These are phyloP conservation scores for Nicator chloris DNA, from an alignment of 2,113 vertebrate genomes.

Conservation along the genomic window DNA sequence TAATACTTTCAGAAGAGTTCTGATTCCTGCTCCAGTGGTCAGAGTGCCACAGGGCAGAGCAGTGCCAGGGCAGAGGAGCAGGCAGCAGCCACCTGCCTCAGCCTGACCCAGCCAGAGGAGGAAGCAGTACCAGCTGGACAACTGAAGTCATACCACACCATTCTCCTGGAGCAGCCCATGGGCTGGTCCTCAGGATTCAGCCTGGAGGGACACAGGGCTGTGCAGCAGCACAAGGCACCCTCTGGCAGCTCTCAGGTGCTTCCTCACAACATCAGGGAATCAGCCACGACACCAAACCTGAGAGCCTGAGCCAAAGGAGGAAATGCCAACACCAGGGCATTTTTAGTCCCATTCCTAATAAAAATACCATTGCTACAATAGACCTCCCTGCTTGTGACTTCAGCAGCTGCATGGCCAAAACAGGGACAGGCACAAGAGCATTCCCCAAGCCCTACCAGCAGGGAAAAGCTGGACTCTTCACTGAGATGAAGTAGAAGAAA, in stretches of 20 bases:
- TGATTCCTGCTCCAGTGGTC: not conserved
- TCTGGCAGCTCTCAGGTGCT: fast-evolving
- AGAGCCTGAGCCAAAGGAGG: not conserved
- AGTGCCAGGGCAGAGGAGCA: not conserved
- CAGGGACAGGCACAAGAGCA: not conserved
- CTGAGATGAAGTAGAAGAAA: not conserved
- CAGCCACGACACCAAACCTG: not conserved
- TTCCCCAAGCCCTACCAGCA: not conserved
- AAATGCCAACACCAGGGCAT: not conserved
- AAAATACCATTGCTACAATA: not conserved
- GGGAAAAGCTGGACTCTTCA: not conserved
- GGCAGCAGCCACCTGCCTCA: not conserved
- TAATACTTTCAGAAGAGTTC: not conserved
- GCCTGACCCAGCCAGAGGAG: not conserved
- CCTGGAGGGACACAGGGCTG: not conserved
- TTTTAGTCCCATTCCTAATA: not conserved
- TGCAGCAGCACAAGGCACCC: not conserved
- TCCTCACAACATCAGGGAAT: not conserved
- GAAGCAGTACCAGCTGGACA: not conserved
- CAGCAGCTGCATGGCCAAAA: not conserved
- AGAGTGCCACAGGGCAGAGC: not conserved
- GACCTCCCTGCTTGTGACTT: not conserved
- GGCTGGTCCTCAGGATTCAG: not conserved
- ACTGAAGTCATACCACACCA: fast-evolving
- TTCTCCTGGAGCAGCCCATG: not conserved